Evolutionary conservation across 2,113 vertebrate species (phyloP), one percentile per base, ranked within the genome.

Genomic region (Myxocyprinus asiaticus): DNA sequence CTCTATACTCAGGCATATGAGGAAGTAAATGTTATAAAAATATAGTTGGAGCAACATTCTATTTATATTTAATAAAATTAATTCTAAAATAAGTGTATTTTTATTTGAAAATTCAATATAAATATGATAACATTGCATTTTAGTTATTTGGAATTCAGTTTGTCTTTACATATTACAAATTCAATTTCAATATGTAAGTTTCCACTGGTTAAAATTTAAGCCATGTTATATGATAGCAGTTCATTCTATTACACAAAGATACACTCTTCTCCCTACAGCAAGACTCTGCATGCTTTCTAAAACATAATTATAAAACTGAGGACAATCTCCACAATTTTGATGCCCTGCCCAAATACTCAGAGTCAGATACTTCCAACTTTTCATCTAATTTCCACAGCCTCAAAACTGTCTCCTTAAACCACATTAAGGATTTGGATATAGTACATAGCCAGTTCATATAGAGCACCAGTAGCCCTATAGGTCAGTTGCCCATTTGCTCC

Each of bases 241-340:
- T 33, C 22, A 33, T 14, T 6, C 45, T 15, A 61, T 73, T 72
- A 6, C 4, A 12, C 11, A 43, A 53, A 56, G 33, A 71, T 11
- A 58, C 12, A 55, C 9, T 59, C n/a, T 59, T 45, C 9, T 47
- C 55, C 55, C n/a, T 47, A 47, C 42, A 59, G 70, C 70, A 72
- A 72, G 70, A 7, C 70, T 47, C 14, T 73, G 2, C 45, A 53
- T 61, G 43, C 70, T 61, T 47, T 73, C 55, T 59, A 73, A 73
- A 73, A 73, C 43, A 61, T 72, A 61, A 73, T 73, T 47, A 47
- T 12, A 73, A 73, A 73, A 56, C n/a, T 8, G 12, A 71, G 33
- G 22, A 56, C 51, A 44, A 56, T 56, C 33, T 56, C 12, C 12
- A 17, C 22, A 50, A 7, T 58, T 58, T 58, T 17, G 42, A 44